Conservation (phyloP, 2,113 vertebrate species). For the Odontophorus gujanensis region DNA sequence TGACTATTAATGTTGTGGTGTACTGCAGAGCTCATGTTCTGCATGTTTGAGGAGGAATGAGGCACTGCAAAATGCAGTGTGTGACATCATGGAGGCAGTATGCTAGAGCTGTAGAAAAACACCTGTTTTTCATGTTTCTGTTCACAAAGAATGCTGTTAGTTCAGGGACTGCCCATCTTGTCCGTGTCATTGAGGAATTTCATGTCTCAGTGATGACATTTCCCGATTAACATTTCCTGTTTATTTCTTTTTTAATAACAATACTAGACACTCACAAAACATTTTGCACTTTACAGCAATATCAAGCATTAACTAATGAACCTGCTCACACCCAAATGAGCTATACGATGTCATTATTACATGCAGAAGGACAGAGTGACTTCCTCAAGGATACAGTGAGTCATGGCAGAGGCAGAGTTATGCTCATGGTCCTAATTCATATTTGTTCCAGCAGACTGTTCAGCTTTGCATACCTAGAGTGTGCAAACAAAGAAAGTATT, state of each 20-base stretch:
- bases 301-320: constrained; percentile 55
- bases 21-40: neutral
- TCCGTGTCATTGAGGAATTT: neutral
- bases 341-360: neutral
- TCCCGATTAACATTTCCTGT: constrained; percentile 53
- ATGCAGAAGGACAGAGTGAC: neutral
- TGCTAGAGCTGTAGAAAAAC: neutral
- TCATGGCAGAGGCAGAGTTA: constrained; percentile 10
- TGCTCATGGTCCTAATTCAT: neutral
- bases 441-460: neutral
- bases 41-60: neutral
- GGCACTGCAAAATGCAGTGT: neutral
- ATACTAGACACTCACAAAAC: constrained; percentile 23
- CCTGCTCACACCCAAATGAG: constrained; percentile 49
- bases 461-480: neutral
- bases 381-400: constrained; percentile 45
- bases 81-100: accelerated
- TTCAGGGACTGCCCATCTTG: neutral
- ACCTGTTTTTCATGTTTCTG: neutral
- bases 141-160: neutral
- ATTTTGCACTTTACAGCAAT: constrained; percentile 49
- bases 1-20: neutral
- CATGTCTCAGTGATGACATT: constrained; percentile 27
- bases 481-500: neutral
- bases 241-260: constrained; percentile 58